phyloP scores from a whole-genome alignment of 2,113 vertebrate genomes.

The Campylorhamphus procurvoides region DNA sequence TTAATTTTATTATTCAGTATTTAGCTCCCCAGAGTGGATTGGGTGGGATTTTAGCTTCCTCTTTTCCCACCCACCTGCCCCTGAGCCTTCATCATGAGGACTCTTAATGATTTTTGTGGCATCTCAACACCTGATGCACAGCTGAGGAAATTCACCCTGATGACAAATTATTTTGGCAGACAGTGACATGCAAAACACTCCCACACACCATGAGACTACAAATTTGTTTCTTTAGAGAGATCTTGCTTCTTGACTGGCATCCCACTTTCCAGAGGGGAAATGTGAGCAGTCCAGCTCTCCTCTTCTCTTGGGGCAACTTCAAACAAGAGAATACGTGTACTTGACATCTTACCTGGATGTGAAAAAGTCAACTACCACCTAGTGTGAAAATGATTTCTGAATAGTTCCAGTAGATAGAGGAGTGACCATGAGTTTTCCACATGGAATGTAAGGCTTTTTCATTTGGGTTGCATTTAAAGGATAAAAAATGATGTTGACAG shows the following conservation, averaged over 20 bases:
- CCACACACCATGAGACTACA: not conserved
- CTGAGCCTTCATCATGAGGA: not conserved
- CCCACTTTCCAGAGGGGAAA: not conserved
- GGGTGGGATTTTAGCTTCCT: not conserved
- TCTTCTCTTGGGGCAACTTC: not conserved
- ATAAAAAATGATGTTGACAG: not conserved
- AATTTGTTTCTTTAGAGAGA: slow-evolving; percentile 1
- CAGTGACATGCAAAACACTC: slow-evolving; percentile 22
- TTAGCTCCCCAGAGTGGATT: not conserved
- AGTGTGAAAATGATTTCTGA: slow-evolving; percentile 8
- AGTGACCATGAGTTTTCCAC: slow-evolving; percentile 39
- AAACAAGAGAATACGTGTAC: not conserved
- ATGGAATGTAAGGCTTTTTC: not conserved
- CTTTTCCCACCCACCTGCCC: not conserved
- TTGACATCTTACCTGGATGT: not conserved
- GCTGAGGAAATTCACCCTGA: slow-evolving; percentile 19
- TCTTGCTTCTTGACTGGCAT: slow-evolving; percentile 16
- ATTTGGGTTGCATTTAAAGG: not conserved
- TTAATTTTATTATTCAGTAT: not conserved
- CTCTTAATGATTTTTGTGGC: slow-evolving; percentile 11
- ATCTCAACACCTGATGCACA: slow-evolving; percentile 15
- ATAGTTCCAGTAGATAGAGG: slow-evolving; percentile 10
- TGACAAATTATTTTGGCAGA: slow-evolving; percentile 53
- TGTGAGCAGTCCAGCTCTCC: not conserved
- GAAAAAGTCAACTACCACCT: not conserved